Base-by-base conservation (phyloP, 2,888 invertebrate species). In the Lithosia quadra region DNA sequence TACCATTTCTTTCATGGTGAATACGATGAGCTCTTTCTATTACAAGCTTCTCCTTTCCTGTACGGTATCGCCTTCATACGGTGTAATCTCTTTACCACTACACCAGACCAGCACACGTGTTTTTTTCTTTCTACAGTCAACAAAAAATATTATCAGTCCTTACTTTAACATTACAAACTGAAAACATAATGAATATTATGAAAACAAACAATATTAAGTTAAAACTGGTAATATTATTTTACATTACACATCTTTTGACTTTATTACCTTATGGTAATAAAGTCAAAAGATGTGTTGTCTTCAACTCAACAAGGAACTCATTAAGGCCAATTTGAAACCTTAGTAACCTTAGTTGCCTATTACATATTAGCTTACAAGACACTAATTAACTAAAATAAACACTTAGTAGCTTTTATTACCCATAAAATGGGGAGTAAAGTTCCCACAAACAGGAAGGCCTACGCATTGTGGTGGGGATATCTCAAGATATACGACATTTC, bases 371-470 rank as follows among this genome's bases (percentile, higher is more conserved):
- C 28, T 56, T 24, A 56, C 11, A 28, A 62, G 11, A 49, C 53
- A 13, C 62, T 53, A 63, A 63, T 63, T 63, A 63, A 53, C 62
- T 49, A 49, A 53, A 53, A 63, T 33, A 62, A 21, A 33, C n/a
- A 15, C 21, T 49, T 33, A 49, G 33, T 33, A 49, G 28, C 49
- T 33, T 62, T 63, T 63, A 53, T 53, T 49, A 53, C 15, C 28
- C 43, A 18, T 49, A 53, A 33, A 53, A 33, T n/a, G 28, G 33
- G 21, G 36, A 60, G 59, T 18, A n/a, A 43, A 61, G 61, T 15
- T 10, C 9, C 63, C 18, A 36, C 15, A 22, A 36, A 56, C 43
- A 43, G 28, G 33, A 49, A 60, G 39, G 36, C 22, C 8, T 60
- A 60, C 22, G 39, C 15, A 22, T 36, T 21, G 36, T 21, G 15